A percentile compares a stretch with the other conserved stretches of the same genome.
Evolutionary conservation across 2,113 vertebrate species (phyloP).

Genomic region (Aegithalos caudatus): DNA sequence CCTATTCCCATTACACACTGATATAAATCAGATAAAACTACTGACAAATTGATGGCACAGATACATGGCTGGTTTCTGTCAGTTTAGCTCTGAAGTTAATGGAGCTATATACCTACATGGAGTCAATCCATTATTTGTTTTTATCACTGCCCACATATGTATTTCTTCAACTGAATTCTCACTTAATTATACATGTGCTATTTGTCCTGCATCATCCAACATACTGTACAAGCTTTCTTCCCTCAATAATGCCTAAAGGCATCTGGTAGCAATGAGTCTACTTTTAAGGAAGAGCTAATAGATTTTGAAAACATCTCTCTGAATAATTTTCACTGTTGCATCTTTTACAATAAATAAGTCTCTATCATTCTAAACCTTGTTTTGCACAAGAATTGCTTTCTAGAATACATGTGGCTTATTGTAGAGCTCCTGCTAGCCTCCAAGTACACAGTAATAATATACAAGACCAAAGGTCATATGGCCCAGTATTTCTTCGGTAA

Average conservation of each 20-base stretch:
- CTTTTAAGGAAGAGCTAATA: not conserved
- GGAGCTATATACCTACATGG: not conserved
- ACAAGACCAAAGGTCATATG: not conserved
- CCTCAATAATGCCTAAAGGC: not conserved
- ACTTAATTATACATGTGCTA: not conserved
- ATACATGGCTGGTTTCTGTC: not conserved
- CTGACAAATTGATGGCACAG: not conserved
- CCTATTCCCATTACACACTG: not conserved
- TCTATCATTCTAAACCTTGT: not conserved
- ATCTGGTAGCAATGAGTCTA: not conserved
- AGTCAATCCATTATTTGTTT: not conserved
- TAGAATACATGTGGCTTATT: not conserved
- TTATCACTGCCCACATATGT: not conserved
- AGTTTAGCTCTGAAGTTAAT: not conserved
- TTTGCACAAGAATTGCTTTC: not conserved
- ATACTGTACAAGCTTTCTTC: not conserved
- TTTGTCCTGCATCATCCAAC: not conserved
- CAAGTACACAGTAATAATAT: not conserved
- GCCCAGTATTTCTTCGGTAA: not conserved
- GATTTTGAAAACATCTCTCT: not conserved
- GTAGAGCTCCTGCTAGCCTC: not conserved
- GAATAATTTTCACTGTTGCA: not conserved
- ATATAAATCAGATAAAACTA: not conserved
- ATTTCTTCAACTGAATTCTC: not conserved
- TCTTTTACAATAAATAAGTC: not conserved